Percentiles rank a stretch among this genome's conserved stretches.
Conservation (phyloP, 1,140 invertebrate species). For the Lucilia sericata region DNA sequence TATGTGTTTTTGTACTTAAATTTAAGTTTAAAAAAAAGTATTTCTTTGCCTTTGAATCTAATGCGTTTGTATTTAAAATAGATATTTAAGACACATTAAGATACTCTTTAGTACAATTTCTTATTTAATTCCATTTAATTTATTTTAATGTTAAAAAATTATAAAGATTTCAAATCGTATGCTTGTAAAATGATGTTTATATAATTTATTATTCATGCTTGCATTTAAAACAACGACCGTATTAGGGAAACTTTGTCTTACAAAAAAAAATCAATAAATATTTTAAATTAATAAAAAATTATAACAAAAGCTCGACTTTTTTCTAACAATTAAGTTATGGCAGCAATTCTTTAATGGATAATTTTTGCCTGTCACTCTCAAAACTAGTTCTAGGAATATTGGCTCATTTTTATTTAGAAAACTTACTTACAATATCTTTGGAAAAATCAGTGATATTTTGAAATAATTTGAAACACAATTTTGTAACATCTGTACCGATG, state of each 20-base stretch:
- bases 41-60: no score
- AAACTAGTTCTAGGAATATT: no score
- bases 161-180: background rate
- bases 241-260: background rate
- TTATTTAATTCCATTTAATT: background rate
- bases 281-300: background rate
- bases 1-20: background rate
- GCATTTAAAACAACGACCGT: background rate
- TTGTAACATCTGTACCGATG: no score
- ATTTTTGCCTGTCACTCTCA: no score
- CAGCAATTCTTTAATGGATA: no score
- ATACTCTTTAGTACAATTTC: slow-evolving; percentile 21
- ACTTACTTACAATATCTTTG: no score
- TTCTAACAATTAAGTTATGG: background rate
- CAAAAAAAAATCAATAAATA: background rate
- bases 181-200: background rate
- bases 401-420: no score
- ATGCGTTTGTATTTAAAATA: background rate
- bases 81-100: background rate
- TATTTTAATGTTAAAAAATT: background rate
- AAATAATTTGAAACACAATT: no score
- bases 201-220: slow-evolving; percentile 9
- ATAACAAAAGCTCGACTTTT: background rate
- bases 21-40: background rate
- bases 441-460: no score